Evolutionary conservation across 92 coral and sea anemone species (phyloP).

Genomic region (Porites evermanni): DNA sequence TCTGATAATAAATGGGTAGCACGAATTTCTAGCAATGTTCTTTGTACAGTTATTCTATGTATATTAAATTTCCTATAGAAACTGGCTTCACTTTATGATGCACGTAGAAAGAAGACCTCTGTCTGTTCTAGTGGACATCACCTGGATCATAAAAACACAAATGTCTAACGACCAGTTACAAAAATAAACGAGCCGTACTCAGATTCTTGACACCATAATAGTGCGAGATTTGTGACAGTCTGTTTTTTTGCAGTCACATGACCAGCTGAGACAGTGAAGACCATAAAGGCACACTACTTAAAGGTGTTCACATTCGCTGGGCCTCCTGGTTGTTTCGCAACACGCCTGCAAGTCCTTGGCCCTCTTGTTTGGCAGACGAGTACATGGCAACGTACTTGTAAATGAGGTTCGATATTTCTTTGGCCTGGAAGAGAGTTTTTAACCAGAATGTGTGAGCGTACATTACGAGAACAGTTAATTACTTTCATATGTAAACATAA

Average conservation of each 20-base stretch:
- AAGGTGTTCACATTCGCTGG: neutral
- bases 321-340: conserved; percentile 56
- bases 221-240: neutral
- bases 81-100: neutral
- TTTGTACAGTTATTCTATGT: neutral
- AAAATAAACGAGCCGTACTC: conserved; percentile 10
- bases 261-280: neutral
- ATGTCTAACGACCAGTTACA: conserved; percentile 1
- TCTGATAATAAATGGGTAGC: neutral
- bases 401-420: conserved; percentile 71
- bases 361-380: conserved; percentile 68
- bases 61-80: neutral
- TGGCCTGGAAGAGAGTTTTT: conserved; percentile 51
- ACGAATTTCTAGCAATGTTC: neutral
- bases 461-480: no score
- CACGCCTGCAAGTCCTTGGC: conserved; percentile 68
- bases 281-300: neutral
- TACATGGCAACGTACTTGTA: conserved; percentile 58
- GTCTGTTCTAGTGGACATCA: neutral
- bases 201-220: neutral
- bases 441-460: no score
- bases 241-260: no score
- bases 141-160: neutral
- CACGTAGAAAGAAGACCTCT: neutral
- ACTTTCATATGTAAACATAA: no score